Conservation (phyloP, 2,888 invertebrate genomes). For the Leucozona laternaria region DNA sequence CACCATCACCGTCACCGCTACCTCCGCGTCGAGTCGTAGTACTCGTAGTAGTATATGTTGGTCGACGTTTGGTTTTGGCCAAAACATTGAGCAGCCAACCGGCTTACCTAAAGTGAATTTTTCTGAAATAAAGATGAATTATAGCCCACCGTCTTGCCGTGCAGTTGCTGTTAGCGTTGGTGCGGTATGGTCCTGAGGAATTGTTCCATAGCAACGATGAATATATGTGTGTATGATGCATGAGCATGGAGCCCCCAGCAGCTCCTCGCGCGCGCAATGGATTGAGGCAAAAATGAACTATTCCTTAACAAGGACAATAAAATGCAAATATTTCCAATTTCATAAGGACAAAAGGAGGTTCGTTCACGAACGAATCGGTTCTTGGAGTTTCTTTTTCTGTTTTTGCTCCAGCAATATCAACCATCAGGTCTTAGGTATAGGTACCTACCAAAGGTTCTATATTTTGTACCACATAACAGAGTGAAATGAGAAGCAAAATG, state of each 20-base stretch:
- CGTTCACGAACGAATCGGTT: conserved; percentile 37
- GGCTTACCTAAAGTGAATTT: conserved; percentile 71
- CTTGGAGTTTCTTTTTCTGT: conserved; percentile 31
- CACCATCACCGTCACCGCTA: background rate
- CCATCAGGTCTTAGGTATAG: too few relatives aligned
- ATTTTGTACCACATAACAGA: background rate
- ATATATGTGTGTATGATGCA: conserved; percentile 33
- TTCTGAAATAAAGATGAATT: conserved; percentile 74
- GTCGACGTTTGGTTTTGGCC: conserved; percentile 43
- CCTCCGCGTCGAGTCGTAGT: background rate
- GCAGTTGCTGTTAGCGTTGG: background rate
- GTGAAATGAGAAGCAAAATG: conserved; percentile 5
- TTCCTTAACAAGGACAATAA: conserved; percentile 74
- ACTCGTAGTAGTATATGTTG: background rate
- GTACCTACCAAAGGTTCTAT: background rate
- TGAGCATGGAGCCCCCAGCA: background rate
- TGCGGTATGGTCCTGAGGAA: background rate
- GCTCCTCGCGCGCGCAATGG: conserved; percentile 2
- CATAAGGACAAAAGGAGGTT: conserved; percentile 38
- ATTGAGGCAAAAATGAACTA: conserved; percentile 62
- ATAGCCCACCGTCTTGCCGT: conserved; percentile 48
- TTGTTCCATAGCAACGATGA: conserved; percentile 30
- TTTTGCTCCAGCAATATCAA: background rate
- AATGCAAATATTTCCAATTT: conserved; percentile 76
- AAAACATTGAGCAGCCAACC: conserved; percentile 51